Base-by-base conservation (phyloP, 1,140 invertebrate genomes). In the Drosophila carrolli region DNA sequence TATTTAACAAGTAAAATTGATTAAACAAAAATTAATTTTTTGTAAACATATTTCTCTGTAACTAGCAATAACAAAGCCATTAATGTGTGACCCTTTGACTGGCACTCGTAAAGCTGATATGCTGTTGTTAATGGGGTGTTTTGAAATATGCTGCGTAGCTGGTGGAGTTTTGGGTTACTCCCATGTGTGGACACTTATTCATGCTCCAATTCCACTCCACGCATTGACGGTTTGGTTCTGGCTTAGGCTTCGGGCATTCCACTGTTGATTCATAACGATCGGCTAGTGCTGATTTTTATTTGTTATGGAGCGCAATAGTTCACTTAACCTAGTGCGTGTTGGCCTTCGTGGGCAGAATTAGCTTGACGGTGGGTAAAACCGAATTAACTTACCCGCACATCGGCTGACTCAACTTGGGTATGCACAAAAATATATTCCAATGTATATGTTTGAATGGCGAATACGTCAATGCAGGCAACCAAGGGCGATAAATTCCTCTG, bases 321-420 rank as follows among this genome's bases (percentile, higher is more conserved):
- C 83, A 78, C 58, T 75, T 85, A 59, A 55, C 74, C 37, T 19
- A 60, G 75, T 75, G 78, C 78, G 78, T 86, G 83, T 40, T 53
- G 77, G 63, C 82, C 82, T 86, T 86, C 82, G 55, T 1, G 14
- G 35, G 63, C 44, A 48, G 75, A 78, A 86, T 88, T 53, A 75
- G 73, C 73, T 65, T 57, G 27, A 46, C 62, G 29, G 51, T 43
- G 82, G 82, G 79, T 76, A 83, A 83, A 86, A 75, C 82, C 82
- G 40, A 44, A 23, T 55, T 27, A 37, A 38, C 35, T 66, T 38
- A 50, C 43, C 59, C 41, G 47, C 53, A 55, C 53, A 44, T 53
- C 16, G 14, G 38, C 38, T 77, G 74, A 77, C 74, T 77, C 74
- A 76, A 37, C 71, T n/a, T 29, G 37, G 32, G 23, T 46, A 65